phyloP scores from a whole-genome alignment of 2,113 vertebrate genomes.

The Pavo muticus region DNA sequence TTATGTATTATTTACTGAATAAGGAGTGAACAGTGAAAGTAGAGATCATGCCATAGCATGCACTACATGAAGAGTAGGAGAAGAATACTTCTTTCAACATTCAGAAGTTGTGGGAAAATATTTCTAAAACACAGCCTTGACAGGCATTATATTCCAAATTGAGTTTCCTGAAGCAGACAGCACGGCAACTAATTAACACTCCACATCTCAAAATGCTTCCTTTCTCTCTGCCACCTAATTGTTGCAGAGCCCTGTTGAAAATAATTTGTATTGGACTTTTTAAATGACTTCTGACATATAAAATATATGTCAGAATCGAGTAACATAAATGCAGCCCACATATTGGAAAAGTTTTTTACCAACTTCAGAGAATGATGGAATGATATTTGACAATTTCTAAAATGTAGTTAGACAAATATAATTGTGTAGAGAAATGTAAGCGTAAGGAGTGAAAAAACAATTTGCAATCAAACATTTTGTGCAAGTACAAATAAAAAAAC shows the following conservation, averaged over 20 bases:
- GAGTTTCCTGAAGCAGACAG: not conserved
- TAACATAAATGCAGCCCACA: not conserved
- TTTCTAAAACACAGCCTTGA: not conserved
- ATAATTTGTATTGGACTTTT: not conserved
- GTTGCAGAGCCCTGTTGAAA: not conserved
- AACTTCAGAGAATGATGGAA: not conserved
- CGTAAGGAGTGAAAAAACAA: not conserved
- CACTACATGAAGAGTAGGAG: not conserved
- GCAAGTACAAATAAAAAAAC: not conserved
- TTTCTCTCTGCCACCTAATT: not conserved
- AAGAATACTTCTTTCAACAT: slow-evolving; percentile 20
- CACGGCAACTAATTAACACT: not conserved
- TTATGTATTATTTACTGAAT: slow-evolving; percentile 48
- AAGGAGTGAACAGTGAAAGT: slow-evolving; percentile 24
- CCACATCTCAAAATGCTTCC: not conserved
- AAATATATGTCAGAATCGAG: not conserved
- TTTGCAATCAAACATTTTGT: not conserved
- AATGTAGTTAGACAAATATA: not conserved
- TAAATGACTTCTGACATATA: not conserved
- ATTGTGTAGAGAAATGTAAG: not conserved
- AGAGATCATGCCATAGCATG: slow-evolving; percentile 18
- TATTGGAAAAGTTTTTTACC: not conserved
- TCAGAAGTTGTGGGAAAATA: not conserved
- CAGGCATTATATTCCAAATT: not conserved
- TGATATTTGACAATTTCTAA: not conserved